Evolutionary conservation across 2,888 invertebrate genomes (phyloP), one percentile per base, ranked within the genome.

Genomic region (Tenthredo distinguenda): DNA sequence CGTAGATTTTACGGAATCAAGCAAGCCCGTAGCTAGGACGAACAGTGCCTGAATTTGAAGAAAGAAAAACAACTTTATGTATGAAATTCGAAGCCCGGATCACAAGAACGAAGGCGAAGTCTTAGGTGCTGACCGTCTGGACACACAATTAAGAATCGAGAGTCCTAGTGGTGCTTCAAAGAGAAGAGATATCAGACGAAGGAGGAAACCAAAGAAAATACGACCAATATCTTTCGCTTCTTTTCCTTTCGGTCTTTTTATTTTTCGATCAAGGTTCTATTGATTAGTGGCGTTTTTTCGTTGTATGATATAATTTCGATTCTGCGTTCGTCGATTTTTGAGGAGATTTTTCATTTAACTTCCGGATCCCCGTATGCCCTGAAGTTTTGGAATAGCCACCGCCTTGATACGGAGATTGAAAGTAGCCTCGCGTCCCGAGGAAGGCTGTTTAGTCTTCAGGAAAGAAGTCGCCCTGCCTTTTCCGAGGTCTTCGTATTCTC

Each of bases 101-200:
- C 31, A 31, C 10, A 31, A 18, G 21, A 26, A 31, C n/a, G 18
- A 71, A 2, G 37, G 34, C 2, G 37, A n/a, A 21, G 37, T 21
- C 62, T 62, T 26, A 62, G 26, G 12, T 26, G 12, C 62, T 55
- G 26, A 62, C 26, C 62, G 12, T 62, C 10, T 7, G 18, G 50
- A 55, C 15, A 31, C n/a, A 55, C 77, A 77, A 77, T 77, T 77
- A 77, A 34, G 77, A 77, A 77, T 77, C 77, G 21, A 55, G 77
- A 18, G 77, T 77, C 31, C 50, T 50, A 37, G 50, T 50, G 76
- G 15, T 77, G 55, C 76, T 77, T 77, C 31, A 55, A 55, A 77
- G 50, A 77, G 50, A 7, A 77, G 6, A 77, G 34, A 77, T 40
- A 77, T 12, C 9, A 47, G 43, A 21, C 74, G 47, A 15, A 18